Conservation (phyloP, 1,140 invertebrate genomes). For the Babylonia areolata region DNA sequence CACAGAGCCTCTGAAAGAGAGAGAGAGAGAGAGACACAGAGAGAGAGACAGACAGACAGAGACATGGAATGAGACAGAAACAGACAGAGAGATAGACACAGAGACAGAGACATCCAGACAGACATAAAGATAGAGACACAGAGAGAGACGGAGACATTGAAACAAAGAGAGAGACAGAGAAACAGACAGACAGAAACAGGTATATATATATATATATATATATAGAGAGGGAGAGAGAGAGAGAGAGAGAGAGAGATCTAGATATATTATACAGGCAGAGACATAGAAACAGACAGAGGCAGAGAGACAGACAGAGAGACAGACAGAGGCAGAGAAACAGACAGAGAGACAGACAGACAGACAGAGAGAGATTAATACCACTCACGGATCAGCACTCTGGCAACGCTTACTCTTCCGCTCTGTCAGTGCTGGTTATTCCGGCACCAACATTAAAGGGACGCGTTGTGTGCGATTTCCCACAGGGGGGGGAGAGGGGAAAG, state of each 20-base stretch:
- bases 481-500: too few species aligned
- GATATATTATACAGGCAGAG: background rate
- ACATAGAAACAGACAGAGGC: background rate
- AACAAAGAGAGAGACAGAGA: background rate
- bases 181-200: constrained; percentile 1
- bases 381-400: background rate
- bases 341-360: background rate
- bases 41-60: background rate
- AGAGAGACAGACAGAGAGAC: background rate
- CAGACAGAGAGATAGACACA: background rate
- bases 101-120: background rate
- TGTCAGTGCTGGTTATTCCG: background rate
- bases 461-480: background rate
- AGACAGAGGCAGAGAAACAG: background rate
- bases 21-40: background rate
- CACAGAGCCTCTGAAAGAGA: background rate
- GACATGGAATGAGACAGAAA: too few species aligned
- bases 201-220: too few species aligned
- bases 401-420: background rate
- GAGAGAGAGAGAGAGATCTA: background rate
- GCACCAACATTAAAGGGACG: background rate
- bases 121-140: background rate
- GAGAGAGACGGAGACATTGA: background rate
- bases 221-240: background rate
- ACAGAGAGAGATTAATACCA: background rate